Conservation (phyloP, 2,888 invertebrate genomes). For the Lamellibrachia columna region DNA sequence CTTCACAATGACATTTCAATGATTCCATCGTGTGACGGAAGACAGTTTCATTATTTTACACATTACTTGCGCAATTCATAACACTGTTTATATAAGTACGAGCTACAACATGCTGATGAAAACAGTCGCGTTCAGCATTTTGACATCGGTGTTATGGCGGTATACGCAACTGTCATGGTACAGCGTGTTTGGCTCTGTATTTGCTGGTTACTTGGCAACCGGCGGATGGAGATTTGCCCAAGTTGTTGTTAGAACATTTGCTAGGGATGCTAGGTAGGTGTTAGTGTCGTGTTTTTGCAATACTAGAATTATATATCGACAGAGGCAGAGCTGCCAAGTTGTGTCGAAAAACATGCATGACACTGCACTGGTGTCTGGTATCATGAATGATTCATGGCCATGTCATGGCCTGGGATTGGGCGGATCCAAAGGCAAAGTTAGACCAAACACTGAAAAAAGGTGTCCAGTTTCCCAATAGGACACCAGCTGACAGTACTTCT, state of each 20-base stretch:
- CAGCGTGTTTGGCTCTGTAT: slow-evolving; percentile 43
- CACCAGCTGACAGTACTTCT: too few relatives aligned
- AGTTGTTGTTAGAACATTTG: slow-evolving; percentile 51
- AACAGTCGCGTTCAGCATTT: slow-evolving; percentile 40
- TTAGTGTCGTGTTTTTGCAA: not conserved
- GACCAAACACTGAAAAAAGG: too few relatives aligned
- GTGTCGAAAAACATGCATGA: too few relatives aligned
- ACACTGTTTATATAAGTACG: slow-evolving; percentile 27
- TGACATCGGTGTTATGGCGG: slow-evolving; percentile 45
- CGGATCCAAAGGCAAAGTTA: too few relatives aligned
- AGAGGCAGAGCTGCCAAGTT: not conserved
- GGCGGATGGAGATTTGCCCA: slow-evolving; percentile 59
- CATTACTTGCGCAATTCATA: slow-evolving; percentile 29
- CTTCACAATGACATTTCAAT: not conserved
- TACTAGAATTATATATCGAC: not conserved
- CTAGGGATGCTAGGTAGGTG: slow-evolving; percentile 54
- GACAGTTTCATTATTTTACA: slow-evolving; percentile 25
- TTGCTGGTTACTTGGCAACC: slow-evolving; percentile 49
- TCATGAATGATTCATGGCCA: too few relatives aligned
- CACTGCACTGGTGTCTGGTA: too few relatives aligned
- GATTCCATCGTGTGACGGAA: not conserved
- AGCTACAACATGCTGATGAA: slow-evolving; percentile 40
- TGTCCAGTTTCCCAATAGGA: too few relatives aligned
- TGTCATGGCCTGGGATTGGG: too few relatives aligned
- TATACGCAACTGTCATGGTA: slow-evolving; percentile 44